phyloP scores from a whole-genome alignment of 2,797 vertebrate species.

The Lepus townsendii region DNA sequence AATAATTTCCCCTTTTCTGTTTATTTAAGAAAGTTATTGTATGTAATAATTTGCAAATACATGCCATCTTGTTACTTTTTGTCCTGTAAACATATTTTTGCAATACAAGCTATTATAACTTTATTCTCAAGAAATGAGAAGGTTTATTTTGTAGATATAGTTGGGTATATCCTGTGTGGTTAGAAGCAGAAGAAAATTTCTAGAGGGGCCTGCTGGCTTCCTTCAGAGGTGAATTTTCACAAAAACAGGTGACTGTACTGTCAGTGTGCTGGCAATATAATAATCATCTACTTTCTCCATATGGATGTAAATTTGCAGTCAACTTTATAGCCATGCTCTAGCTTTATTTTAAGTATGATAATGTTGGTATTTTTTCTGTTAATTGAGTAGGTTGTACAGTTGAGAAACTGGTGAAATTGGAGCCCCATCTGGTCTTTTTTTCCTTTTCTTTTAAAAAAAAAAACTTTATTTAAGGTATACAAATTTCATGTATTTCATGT shows the following conservation, averaged over 20 bases:
- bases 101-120: background rate
- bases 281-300: background rate
- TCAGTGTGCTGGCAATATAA: background rate
- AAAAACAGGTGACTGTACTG: background rate
- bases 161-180: background rate
- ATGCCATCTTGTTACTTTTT: background rate
- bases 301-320: background rate
- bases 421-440: background rate
- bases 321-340: background rate
- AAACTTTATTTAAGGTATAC: too few species aligned
- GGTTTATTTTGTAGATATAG: background rate
- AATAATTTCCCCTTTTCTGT: background rate
- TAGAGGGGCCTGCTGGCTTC: background rate
- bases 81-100: background rate
- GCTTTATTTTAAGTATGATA: background rate
- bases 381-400: background rate
- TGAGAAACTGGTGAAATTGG: background rate
- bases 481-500: too few species aligned
- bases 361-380: background rate
- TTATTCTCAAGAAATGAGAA: background rate
- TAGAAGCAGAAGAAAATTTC: background rate
- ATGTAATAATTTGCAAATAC: background rate
- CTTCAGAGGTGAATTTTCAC: background rate
- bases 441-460: too few species aligned
- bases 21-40: background rate